Percentiles rank a stretch among this genome's conserved stretches.
These are phyloP conservation scores for Brachionus rotundiformis DNA, from an alignment of 1,140 invertebrate genomes.

Conservation along the genomic window DNA sequence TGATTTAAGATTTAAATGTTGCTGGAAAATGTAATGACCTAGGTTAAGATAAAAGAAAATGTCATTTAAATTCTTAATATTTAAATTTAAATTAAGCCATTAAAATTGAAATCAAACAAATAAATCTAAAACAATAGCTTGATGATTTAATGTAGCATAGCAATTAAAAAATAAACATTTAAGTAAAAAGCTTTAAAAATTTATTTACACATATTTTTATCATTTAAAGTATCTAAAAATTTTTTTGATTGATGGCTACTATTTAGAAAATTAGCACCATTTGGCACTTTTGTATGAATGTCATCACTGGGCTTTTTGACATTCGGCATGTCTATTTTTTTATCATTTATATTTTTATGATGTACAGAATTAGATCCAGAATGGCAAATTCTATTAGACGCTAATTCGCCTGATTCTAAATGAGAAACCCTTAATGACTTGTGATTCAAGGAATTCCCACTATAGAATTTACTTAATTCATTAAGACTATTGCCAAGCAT, in stretches of 20 bases:
- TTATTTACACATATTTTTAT: slow-evolving; percentile 51
- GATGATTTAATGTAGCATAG: slow-evolving; percentile 19
- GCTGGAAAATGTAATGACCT: slow-evolving; percentile 37
- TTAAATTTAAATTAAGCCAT: background rate
- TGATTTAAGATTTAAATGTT: slow-evolving; percentile 29
- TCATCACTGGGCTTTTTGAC: background rate
- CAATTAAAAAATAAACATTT: slow-evolving; percentile 20
- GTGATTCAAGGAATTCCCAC: background rate
- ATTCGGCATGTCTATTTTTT: slow-evolving; percentile 7
- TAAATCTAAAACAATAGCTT: background rate
- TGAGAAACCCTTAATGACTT: slow-evolving; percentile 16
- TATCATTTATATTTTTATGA: slow-evolving; percentile 22
- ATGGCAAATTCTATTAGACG: background rate
- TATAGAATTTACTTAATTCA: slow-evolving; percentile 37
- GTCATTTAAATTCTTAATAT: background rate
- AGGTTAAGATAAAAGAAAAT: slow-evolving; percentile 6
- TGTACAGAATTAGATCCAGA: background rate
- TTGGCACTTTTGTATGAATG: slow-evolving; percentile 2
- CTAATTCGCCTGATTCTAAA: background rate
- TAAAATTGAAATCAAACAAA: background rate
- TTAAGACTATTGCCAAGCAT: slow-evolving; percentile 1
- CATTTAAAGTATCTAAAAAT: slow-evolving; percentile 31
- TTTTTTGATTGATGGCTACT: slow-evolving; percentile 5
- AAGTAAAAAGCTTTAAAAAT: background rate
- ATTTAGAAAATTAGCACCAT: background rate